Conservation (phyloP, 2,113 vertebrate species). For the Anarrhichthys ocellatus region DNA sequence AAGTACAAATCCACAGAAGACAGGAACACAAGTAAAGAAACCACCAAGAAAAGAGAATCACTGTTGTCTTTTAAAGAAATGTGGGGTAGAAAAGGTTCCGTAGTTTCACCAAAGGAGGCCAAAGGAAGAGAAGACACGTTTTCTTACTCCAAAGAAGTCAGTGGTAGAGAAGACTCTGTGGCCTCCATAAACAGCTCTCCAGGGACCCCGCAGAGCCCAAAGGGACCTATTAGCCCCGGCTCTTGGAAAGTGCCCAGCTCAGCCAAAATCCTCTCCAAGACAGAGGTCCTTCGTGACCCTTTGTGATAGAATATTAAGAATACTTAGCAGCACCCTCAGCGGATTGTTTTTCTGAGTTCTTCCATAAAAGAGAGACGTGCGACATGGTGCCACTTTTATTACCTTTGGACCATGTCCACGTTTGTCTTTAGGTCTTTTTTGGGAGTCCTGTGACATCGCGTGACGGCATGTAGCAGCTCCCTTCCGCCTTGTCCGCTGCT, state of each 20-base stretch:
- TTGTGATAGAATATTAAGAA: constrained; percentile 64
- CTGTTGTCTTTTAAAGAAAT: constrained; percentile 42
- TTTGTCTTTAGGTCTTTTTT: constrained; percentile 42
- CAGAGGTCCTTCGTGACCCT: constrained; percentile 77
- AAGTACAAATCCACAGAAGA: constrained; percentile 37
- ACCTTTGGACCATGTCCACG: constrained; percentile 23
- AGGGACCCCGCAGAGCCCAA: constrained; percentile 73
- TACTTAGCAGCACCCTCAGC: constrained; percentile 35
- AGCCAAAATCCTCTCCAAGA: constrained; percentile 82
- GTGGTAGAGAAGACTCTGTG: constrained; percentile 23
- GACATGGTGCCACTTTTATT: constrained; percentile 45
- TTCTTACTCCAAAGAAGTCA: constrained; percentile 48
- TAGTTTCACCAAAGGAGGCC: constrained; percentile 27
- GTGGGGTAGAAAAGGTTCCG: constrained; percentile 40
- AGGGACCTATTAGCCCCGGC: constrained; percentile 84
- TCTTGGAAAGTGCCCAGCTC: constrained; percentile 90
- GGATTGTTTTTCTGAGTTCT: constrained; percentile 69
- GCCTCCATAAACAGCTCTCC: constrained; percentile 57
- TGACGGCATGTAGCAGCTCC: constrained; percentile 71
- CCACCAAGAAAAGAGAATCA: constrained; percentile 34
- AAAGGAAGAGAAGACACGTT: constrained; percentile 28
- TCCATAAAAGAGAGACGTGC: constrained; percentile 65
- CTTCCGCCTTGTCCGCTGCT: constrained; percentile 66
- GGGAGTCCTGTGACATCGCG: constrained; percentile 41
- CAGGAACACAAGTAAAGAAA: constrained; percentile 25